Percentiles rank a stretch among this genome's conserved stretches.
These are phyloP conservation scores for Piprites chloris DNA, from an alignment of 2,113 vertebrate genomes.

Conservation along the genomic window DNA sequence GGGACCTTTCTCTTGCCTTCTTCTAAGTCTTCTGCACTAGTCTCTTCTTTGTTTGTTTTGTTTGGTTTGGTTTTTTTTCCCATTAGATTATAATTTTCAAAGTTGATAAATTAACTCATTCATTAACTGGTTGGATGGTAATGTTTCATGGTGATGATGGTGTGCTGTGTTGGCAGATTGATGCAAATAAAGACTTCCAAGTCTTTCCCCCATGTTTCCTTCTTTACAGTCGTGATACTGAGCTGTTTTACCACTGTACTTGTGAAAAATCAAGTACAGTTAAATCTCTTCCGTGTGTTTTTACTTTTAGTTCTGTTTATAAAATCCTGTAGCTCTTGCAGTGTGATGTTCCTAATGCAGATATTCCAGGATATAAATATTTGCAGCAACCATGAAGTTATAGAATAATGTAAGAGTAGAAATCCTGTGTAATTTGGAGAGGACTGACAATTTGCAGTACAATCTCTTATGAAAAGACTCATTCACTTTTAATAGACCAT, in stretches of 20 bases:
- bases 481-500: background rate
- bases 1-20: background rate
- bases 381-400: background rate
- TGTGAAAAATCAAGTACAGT: background rate
- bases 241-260: background rate
- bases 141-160: background rate
- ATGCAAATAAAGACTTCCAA: background rate
- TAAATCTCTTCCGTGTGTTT: background rate
- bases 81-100: background rate
- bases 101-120: background rate
- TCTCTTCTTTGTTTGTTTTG: background rate
- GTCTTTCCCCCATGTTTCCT: background rate
- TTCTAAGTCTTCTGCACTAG: background rate
- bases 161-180: background rate
- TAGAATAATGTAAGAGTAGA: background rate
- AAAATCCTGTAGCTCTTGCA: background rate
- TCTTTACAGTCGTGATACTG: background rate
- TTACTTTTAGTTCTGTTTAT: background rate
- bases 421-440: background rate
- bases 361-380: background rate
- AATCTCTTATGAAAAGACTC: background rate
- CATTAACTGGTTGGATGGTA: background rate
- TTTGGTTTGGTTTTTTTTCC: too few species aligned
- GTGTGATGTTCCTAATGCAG: background rate
- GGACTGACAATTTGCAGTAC: background rate